Evolutionary conservation across 2,888 invertebrate genomes (phyloP), one percentile per base, ranked within the genome.

Genomic region (Dichetophora obliterata): DNA sequence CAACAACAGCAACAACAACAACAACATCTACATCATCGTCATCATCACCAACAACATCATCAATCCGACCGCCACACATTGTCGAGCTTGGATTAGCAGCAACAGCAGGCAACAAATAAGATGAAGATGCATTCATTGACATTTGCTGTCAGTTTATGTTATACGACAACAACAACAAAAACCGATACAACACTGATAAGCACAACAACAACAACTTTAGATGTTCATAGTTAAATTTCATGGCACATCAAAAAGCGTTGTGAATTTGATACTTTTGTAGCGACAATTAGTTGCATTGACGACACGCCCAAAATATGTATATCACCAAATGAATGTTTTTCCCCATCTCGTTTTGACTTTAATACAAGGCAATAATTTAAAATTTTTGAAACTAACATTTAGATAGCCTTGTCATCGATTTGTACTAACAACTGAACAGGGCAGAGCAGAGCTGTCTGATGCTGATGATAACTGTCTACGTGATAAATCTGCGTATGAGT

Each of bases 371-470:
- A 31, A 63, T 71, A 37, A 57, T 71, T 71, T 57, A 11, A 19
- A 63, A 27, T 27, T 52, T 63, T 43, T n/a, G 1, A 22, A 43
- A 27, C 37, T 54, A 66, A 74, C 74, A 66, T 65, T 66, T 54
- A 31, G 37, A 74, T 74, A 66, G 66, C 34, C 52, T 74, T 74
- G 74, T 66, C 74, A 66, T 74, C 74, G 73, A 74, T 74, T 65
- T 66, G 54, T 74, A 34, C 22, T 54, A 34, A 74, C 59, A 61
- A 27, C 16, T n/a, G 24, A 61, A 48, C 48, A 61, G 59, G 48
- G 61, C 34, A 61, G 61, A 61, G 61, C 48, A 61, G 59, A 61
- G 61, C 34, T 72, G 61, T 43, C 61, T 3, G 31, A 72, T 16
- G 14, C 22, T 68, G 48, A 68, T 19, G 24, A 27, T 59, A 3